phyloP scores from a whole-genome alignment of 2,113 vertebrate species.

The Gorsachius goisagi region DNA sequence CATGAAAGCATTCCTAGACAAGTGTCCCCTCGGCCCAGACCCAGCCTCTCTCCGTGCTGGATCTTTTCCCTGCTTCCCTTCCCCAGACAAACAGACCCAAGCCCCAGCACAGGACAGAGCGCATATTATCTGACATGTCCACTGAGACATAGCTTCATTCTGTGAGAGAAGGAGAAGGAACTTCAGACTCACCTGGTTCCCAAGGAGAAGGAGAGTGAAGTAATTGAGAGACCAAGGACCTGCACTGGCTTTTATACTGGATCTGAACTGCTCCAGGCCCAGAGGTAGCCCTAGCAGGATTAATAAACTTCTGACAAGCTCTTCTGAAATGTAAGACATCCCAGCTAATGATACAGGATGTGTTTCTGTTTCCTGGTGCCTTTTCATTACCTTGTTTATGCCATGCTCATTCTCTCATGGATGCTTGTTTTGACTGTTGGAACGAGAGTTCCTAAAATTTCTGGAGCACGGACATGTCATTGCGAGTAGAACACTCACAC shows the following conservation, averaged over 20 bases:
- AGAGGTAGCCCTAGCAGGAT: neutral
- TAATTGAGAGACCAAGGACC: neutral
- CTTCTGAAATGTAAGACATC: neutral
- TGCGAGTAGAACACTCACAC: neutral
- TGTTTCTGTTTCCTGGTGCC: neutral
- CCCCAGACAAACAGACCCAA: neutral
- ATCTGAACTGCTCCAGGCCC: neutral
- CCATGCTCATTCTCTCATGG: neutral
- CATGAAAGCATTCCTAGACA: neutral
- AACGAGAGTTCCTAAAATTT: neutral
- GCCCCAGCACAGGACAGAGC: neutral
- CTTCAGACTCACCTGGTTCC: neutral
- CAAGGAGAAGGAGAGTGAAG: neutral
- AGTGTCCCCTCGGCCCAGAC: neutral
- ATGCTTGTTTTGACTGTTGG: neutral
- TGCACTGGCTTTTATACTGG: neutral
- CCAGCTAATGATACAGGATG: neutral
- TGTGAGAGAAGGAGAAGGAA: neutral
- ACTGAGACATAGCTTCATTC: neutral
- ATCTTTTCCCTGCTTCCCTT: neutral
- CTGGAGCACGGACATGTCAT: too few relatives aligned
- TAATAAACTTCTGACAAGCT: neutral
- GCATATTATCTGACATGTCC: neutral
- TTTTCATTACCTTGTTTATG: neutral
- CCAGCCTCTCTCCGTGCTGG: rapidly evolving